Percentiles rank a stretch among this genome's conserved stretches.
These are phyloP conservation scores for Petaurus breviceps DNA, from an alignment of 2,113 vertebrate species.

Conservation along the genomic window DNA sequence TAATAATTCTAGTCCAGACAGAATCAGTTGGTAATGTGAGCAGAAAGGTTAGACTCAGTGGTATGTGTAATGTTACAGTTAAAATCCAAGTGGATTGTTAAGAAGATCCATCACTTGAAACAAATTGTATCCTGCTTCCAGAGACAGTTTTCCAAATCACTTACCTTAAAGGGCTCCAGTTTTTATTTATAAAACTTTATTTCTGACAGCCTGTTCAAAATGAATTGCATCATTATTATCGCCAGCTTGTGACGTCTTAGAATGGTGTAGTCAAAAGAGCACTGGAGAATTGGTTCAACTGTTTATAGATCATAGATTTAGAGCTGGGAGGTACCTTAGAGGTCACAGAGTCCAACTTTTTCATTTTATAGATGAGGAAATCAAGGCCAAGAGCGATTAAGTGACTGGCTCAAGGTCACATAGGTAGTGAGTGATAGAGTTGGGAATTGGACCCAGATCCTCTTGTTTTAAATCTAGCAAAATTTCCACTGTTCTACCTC, in stretches of 20 bases:
- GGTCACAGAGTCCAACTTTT: neutral
- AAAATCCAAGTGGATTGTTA: conserved; percentile 54
- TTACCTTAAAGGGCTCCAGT: conserved; percentile 44
- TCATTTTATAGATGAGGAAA: neutral
- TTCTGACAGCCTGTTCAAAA: conserved; percentile 48
- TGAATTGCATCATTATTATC: conserved; percentile 54
- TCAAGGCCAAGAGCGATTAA: neutral
- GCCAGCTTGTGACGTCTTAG: conserved; percentile 41
- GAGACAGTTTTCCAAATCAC: conserved; percentile 61
- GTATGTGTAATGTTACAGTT: conserved; percentile 52
- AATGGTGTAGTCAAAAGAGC: conserved; percentile 18
- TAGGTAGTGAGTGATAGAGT: neutral
- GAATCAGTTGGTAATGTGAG: conserved; percentile 40
- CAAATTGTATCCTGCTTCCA: conserved; percentile 57
- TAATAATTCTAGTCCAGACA: conserved; percentile 54
- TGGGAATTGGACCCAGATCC: neutral
- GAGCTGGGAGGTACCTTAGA: neutral
- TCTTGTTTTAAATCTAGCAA: neutral
- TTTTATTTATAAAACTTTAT: conserved; percentile 6
- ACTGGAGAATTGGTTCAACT: conserved; percentile 11
- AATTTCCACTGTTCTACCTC: neutral
- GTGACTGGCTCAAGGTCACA: neutral
- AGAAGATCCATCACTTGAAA: conserved; percentile 65
- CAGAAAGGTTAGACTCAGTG: conserved; percentile 43
- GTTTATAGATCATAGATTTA: neutral